Evolutionary conservation across 37 sponge, comb jelly and placozoan genomes (phyloP).

Genomic region (Aphrocallistes beatrix): DNA sequence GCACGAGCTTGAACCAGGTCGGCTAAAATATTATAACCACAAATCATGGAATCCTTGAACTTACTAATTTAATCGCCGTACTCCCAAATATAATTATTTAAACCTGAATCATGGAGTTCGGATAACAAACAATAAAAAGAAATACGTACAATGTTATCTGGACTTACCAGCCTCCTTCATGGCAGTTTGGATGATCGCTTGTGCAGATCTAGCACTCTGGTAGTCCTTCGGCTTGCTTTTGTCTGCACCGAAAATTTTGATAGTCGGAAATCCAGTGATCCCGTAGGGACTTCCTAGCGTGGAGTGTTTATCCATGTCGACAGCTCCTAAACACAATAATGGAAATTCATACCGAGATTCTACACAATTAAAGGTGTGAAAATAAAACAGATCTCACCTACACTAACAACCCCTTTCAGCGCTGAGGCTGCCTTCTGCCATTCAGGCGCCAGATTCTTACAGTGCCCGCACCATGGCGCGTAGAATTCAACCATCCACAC

Average conservation of each 20-base stretch:
- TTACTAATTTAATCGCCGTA: background rate
- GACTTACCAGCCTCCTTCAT: conserved; percentile 23
- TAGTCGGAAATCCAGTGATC: conserved; percentile 87
- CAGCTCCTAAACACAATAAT: conserved; percentile 61
- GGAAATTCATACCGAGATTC: background rate
- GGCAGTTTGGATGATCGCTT: conserved; percentile 43
- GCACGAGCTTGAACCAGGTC: conserved; percentile 15
- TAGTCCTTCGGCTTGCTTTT: conserved; percentile 83
- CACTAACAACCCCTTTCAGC: conserved; percentile 38
- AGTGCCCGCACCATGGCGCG: conserved; percentile 99
- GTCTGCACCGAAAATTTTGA: conserved; percentile 93
- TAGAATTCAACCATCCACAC: conserved; percentile 98
- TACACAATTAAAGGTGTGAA: too few species aligned
- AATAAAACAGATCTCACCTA: background rate
- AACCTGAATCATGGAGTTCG: background rate
- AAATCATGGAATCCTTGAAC: background rate
- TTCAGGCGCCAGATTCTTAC: conserved; percentile 77
- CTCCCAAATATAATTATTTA: background rate
- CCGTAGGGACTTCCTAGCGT: conserved; percentile 60
- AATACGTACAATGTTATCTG: background rate
- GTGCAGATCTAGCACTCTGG: conserved; percentile 46
- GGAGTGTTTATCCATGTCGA: conserved; percentile 71
- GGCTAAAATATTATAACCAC: background rate
- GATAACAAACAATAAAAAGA: background rate
- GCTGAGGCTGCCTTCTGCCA: conserved; percentile 94